These are phyloP conservation scores for Festucalex cinctus DNA, from an alignment of 2,113 vertebrate genomes.

Conservation along the genomic window DNA sequence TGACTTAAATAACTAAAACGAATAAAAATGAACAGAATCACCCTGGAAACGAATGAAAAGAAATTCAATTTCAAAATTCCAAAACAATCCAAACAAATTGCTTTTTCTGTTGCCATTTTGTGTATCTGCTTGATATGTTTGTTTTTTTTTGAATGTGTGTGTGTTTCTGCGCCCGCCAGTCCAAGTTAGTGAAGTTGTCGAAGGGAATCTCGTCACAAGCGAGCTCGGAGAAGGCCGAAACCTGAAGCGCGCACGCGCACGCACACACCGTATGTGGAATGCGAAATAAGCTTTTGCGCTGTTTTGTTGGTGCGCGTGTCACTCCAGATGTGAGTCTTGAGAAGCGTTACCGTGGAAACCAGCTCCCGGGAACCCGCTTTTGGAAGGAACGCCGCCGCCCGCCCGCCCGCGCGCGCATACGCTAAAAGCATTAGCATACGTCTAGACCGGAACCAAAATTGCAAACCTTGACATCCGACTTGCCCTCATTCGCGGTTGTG, in stretches of 20 bases:
- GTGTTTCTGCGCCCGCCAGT: background rate
- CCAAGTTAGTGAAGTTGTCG: conserved; percentile 13
- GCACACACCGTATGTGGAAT: conserved; percentile 1
- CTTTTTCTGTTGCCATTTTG: too few relatives aligned
- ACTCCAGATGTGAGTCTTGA: conserved; percentile 90
- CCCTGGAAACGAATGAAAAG: too few relatives aligned
- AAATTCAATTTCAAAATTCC: too few relatives aligned
- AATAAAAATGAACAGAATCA: too few relatives aligned
- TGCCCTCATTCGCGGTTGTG: background rate
- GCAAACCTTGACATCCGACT: background rate
- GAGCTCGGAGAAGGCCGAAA: conserved; percentile 13
- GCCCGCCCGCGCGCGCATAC: conserved; percentile 10
- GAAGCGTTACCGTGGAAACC: conserved; percentile 93
- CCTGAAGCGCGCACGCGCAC: conserved; percentile 22
- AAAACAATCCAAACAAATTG: too few relatives aligned
- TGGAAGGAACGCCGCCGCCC: conserved; percentile 78
- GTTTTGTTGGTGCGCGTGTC: conserved; percentile 10
- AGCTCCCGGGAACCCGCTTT: conserved; percentile 90
- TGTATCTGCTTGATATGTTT: too few relatives aligned
- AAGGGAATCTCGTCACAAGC: conserved; percentile 46
- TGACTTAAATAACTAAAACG: too few relatives aligned
- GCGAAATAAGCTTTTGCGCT: conserved; percentile 26
- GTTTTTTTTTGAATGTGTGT: background rate
- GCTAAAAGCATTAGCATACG: background rate
- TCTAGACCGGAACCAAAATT: background rate